Percentiles rank a stretch among this genome's conserved stretches.
These are phyloP conservation scores for Notiomystis cincta DNA, from an alignment of 2,113 vertebrate genomes.

Conservation along the genomic window DNA sequence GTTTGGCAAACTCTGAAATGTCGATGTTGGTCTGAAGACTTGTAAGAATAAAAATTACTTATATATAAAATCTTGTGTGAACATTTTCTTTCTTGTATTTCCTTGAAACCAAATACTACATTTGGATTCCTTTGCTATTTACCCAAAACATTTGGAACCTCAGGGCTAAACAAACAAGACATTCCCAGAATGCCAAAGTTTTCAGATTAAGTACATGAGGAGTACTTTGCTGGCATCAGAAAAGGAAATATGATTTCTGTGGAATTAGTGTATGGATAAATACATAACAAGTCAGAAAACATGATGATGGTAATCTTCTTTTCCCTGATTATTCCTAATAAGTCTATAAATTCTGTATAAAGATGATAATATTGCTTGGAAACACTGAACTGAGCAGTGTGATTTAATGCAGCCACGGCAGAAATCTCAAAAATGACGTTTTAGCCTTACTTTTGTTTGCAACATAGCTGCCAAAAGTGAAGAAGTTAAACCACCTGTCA, in stretches of 20 bases:
- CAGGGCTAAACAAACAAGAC: slow-evolving; percentile 27
- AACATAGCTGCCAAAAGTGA: not conserved
- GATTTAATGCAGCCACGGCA: not conserved
- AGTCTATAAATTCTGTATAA: not conserved
- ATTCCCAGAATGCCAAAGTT: not conserved
- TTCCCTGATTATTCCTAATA: not conserved
- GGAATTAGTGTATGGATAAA: not conserved
- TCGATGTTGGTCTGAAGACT: not conserved
- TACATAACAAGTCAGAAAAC: not conserved
- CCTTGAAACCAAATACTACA: not conserved
- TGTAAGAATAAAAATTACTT: not conserved
- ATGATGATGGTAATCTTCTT: not conserved
- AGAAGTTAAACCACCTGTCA: not conserved
- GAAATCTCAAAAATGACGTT: not conserved
- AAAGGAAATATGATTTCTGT: not conserved
- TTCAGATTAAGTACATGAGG: not conserved
- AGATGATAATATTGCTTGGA: not conserved
- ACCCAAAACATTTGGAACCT: slow-evolving; percentile 11
- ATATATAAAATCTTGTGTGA: not conserved
- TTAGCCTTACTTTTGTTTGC: not conserved
- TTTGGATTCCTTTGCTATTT: slow-evolving; percentile 25
- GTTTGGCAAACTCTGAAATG: not conserved
- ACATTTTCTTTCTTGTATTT: not conserved
- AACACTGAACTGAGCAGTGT: not conserved
- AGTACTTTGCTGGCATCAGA: not conserved